A percentile compares a stretch with the other conserved stretches of the same genome.
phyloP scores from a whole-genome alignment of 1,140 invertebrate species.

The Nasonia vitripennis region DNA sequence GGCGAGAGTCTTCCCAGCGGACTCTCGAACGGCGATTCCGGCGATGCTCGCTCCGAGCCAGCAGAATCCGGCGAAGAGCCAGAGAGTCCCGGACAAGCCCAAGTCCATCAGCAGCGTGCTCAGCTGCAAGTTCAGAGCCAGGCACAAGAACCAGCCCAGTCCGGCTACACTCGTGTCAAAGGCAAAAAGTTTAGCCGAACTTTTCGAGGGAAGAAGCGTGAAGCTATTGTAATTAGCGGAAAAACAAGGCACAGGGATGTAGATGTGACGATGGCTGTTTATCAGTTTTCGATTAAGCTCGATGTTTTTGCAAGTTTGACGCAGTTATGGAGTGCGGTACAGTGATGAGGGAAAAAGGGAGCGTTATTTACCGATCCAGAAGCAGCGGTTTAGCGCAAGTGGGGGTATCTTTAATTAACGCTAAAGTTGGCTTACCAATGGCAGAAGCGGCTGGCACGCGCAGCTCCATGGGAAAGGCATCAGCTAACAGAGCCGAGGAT shows the following conservation, averaged over 20 bases:
- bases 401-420: neutral
- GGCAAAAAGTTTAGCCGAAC: neutral
- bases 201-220: neutral
- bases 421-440: slow-evolving; percentile 54
- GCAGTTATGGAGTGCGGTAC: no score
- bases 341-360: neutral
- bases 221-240: neutral
- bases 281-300: neutral
- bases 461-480: slow-evolving; percentile 77
- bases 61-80: slow-evolving; percentile 84
- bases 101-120: slow-evolving; percentile 71
- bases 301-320: no score
- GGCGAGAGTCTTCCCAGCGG: slow-evolving; percentile 79
- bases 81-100: slow-evolving; percentile 81
- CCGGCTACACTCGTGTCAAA: slow-evolving; percentile 58
- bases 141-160: slow-evolving; percentile 77
- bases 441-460: slow-evolving; percentile 73
- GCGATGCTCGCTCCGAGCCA: slow-evolving; percentile 80
- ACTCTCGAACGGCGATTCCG: slow-evolving; percentile 81
- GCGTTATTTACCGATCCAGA: neutral
- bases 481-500: slow-evolving; percentile 78
- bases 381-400: neutral
- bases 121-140: slow-evolving; percentile 77
- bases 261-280: neutral
- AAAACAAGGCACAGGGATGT: neutral